phyloP scores from a whole-genome alignment of 1,140 invertebrate genomes.

The Mycetomoellerius zeteki region DNA sequence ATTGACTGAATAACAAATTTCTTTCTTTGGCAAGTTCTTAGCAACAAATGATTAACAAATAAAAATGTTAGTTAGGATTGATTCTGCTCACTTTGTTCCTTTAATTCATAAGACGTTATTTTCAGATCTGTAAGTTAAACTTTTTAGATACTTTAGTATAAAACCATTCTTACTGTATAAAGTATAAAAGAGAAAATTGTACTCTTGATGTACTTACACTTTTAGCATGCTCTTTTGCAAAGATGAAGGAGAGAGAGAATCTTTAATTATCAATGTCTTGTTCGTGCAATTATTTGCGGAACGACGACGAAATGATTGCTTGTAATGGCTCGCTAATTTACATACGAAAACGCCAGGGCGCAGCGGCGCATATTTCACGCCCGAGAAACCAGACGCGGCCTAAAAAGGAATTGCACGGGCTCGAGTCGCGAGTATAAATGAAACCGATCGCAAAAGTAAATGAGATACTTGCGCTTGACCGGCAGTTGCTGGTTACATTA shows the following conservation, averaged over 20 bases:
- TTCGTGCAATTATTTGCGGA: not conserved
- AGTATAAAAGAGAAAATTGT: not conserved
- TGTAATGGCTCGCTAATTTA: constrained; percentile 32
- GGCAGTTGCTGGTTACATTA: not conserved
- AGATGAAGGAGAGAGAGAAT: not conserved
- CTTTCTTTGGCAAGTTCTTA: no score
- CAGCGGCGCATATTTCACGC: constrained; percentile 19
- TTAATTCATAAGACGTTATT: no score
- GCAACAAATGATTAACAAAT: no score
- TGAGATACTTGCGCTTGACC: not conserved
- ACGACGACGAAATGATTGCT: constrained; percentile 14
- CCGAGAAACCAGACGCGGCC: constrained; percentile 38
- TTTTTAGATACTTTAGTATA: no score
- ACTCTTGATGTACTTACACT: not conserved
- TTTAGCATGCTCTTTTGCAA: not conserved
- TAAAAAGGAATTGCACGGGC: constrained; percentile 43
- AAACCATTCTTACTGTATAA: no score
- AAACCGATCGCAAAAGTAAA: constrained; percentile 19
- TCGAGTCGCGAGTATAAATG: constrained; percentile 22
- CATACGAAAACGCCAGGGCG: constrained; percentile 33
- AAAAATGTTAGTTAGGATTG: no score
- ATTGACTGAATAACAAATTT: no score
- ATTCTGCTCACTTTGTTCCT: no score
- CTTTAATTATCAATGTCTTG: constrained; percentile 9
- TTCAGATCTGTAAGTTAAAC: no score